Conservation (phyloP, 2,888 invertebrate genomes). For the Rotaria macrura region DNA sequence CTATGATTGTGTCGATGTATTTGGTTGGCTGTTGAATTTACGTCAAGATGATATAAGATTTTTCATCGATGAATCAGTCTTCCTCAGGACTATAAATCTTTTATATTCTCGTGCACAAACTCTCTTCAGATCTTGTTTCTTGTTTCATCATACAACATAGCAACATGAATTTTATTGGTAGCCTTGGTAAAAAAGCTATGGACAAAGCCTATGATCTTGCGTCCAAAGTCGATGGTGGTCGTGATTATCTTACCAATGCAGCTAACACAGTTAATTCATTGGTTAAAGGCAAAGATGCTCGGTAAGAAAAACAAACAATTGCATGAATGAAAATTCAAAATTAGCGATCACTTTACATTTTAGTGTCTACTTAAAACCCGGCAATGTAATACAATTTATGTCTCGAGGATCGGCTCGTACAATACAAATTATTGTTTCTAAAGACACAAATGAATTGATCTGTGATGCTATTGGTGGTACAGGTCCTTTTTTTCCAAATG, state of each 20-base stretch:
- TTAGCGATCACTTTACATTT: background rate
- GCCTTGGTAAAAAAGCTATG: background rate
- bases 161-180: background rate
- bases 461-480: slow-evolving; percentile 14
- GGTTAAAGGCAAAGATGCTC: slow-evolving; percentile 1
- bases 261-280: background rate
- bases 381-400: background rate
- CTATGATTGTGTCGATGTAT: background rate
- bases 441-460: background rate
- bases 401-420: background rate
- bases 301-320: background rate
- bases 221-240: background rate
- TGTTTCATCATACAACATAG: background rate
- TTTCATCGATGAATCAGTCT: background rate
- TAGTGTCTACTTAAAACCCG: background rate
- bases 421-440: background rate
- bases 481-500: background rate
- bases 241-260: background rate
- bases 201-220: background rate
- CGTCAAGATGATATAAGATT: background rate
- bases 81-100: background rate
- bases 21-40: background rate
- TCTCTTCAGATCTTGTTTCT: too few species aligned
- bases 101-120: too few species aligned
- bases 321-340: too few species aligned